Conservation (phyloP, 1,140 invertebrate species). For the Subanguina moxae region DNA sequence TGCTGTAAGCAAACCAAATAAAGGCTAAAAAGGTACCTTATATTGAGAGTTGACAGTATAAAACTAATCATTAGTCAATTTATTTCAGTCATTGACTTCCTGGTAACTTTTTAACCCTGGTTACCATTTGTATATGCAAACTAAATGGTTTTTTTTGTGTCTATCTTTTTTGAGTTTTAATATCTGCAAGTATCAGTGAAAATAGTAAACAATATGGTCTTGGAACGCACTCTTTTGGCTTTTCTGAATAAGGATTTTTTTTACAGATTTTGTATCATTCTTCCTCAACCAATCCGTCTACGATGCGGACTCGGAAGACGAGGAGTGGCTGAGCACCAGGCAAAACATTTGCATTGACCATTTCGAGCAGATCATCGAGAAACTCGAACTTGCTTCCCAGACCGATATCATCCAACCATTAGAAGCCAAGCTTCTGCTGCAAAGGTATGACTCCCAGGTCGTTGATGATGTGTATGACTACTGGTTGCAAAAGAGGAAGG, state of each 20-base stretch:
- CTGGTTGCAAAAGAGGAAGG: constrained; percentile 42
- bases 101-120: too few species aligned
- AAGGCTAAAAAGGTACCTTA: too few species aligned
- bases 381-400: constrained; percentile 33
- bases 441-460: constrained; percentile 31
- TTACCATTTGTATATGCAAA: too few species aligned
- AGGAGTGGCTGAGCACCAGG: constrained; percentile 28
- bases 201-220: too few species aligned
- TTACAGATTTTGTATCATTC: constrained; percentile 35
- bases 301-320: constrained; percentile 44
- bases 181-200: too few species aligned
- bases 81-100: too few species aligned
- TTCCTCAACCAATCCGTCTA: constrained; percentile 28
- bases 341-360: constrained; percentile 30
- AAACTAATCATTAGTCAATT: too few species aligned
- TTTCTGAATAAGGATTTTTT: constrained; percentile 4
- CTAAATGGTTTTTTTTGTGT: too few species aligned
- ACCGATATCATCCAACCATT: constrained; percentile 32
- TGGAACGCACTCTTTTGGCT: too few species aligned
- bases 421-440: constrained; percentile 26
- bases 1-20: too few species aligned
- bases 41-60: background rate
- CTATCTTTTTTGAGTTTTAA: too few species aligned
- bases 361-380: constrained; percentile 48
- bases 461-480: constrained; percentile 46